Conservation (phyloP, 1,140 invertebrate species). For the Arion vulgaris region DNA sequence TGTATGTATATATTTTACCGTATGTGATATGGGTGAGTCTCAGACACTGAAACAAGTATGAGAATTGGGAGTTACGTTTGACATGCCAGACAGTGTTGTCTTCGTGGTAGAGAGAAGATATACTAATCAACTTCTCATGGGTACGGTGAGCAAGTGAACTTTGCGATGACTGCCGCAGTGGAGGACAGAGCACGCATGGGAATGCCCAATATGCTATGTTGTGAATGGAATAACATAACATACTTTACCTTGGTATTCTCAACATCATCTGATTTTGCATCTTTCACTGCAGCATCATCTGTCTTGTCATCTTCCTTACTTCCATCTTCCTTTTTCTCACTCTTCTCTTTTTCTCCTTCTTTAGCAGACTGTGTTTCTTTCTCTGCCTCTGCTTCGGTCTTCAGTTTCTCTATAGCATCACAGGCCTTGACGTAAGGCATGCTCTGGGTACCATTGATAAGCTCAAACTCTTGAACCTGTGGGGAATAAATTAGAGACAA, state of each 20-base stretch:
- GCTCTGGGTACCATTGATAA: slow-evolving; percentile 97
- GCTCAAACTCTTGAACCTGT: slow-evolving; percentile 95
- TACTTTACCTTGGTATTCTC: slow-evolving; percentile 43
- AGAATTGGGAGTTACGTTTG: too few species aligned
- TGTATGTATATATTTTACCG: too few species aligned
- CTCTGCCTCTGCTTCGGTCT: slow-evolving; percentile 68
- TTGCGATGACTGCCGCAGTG: too few species aligned
- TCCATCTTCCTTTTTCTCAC: slow-evolving; percentile 68
- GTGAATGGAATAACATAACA: too few species aligned
- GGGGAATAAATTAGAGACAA: neutral
- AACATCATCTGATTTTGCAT: slow-evolving; percentile 47
- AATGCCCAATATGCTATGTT: too few species aligned
- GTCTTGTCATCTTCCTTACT: slow-evolving; percentile 59
- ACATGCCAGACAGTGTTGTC: too few species aligned
- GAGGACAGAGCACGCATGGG: too few species aligned
- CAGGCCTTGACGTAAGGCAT: slow-evolving; percentile 85
- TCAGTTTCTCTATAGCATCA: slow-evolving; percentile 76
- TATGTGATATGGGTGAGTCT: too few species aligned
- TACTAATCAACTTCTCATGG: too few species aligned
- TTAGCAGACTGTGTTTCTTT: slow-evolving; percentile 58
- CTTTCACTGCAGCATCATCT: slow-evolving; percentile 48
- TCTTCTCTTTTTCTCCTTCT: slow-evolving; percentile 73
- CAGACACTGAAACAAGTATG: too few species aligned
- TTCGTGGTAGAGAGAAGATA: too few species aligned
- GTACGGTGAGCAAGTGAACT: too few species aligned